Percentiles rank a stretch among this genome's conserved stretches.
phyloP scores from a whole-genome alignment of 2,888 invertebrate species.

The Archaeoteleia sp. region DNA sequence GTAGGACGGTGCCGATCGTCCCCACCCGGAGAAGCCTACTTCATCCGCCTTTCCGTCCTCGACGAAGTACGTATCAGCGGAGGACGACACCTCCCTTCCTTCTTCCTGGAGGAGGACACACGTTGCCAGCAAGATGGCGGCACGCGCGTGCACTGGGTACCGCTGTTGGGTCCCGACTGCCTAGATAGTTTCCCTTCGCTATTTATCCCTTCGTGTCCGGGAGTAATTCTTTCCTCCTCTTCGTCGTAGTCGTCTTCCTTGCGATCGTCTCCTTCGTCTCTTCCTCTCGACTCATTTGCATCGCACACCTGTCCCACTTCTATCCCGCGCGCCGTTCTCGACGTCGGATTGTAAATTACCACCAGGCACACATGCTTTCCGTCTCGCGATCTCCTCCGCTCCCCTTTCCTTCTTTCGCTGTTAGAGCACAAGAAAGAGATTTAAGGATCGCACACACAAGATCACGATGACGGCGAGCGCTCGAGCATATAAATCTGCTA shows the following conservation, averaged over 20 bases:
- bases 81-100: conserved; percentile 67
- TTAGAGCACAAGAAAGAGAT: conserved; percentile 35
- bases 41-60: conserved; percentile 44
- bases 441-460: conserved; percentile 40
- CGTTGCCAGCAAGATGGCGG: conserved; percentile 67
- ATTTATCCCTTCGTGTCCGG: conserved; percentile 30
- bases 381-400: conserved; percentile 11
- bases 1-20: conserved; percentile 70
- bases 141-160: conserved; percentile 38
- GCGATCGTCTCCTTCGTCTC: conserved; percentile 42
- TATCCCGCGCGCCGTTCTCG: conserved; percentile 40
- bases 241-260: conserved; percentile 10
- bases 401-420: conserved; percentile 3
- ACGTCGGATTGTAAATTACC: conserved; percentile 56
- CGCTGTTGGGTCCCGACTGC: not conserved
- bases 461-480: conserved; percentile 46
- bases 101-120: conserved; percentile 58
- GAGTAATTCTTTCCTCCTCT: conserved; percentile 28
- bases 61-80: conserved; percentile 34
- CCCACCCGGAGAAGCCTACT: conserved; percentile 59
- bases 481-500: conserved; percentile 49
- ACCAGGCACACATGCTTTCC: conserved; percentile 10
- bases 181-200: conserved; percentile 30
- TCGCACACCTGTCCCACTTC: conserved; percentile 61
- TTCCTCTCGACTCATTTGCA: conserved; percentile 57